A percentile compares a stretch with the other conserved stretches of the same genome.
These are phyloP conservation scores for Drosophila athabasca DNA, from an alignment of 1,140 invertebrate genomes.

Conservation along the genomic window DNA sequence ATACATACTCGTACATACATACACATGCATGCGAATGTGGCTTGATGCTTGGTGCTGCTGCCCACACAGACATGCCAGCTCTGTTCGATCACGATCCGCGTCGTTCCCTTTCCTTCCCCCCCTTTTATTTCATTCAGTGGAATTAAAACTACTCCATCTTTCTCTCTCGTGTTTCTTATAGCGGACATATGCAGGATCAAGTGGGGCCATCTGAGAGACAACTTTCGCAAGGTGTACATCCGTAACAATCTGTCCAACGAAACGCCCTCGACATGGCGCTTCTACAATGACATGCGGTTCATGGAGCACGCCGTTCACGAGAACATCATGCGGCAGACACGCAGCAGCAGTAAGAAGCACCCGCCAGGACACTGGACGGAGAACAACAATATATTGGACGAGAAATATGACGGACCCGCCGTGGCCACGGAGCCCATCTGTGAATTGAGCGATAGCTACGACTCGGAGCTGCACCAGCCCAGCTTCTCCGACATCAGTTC, in stretches of 20 bases:
- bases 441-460: conserved; percentile 70
- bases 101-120: too few species aligned
- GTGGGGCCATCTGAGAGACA: conserved; percentile 75
- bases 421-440: conserved; percentile 70
- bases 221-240: conserved; percentile 79
- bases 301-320: conserved; percentile 76
- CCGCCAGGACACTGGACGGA: conserved; percentile 57
- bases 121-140: not conserved
- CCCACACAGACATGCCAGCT: too few species aligned
- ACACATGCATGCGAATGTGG: too few species aligned
- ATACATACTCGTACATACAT: not conserved
- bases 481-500: conserved; percentile 75
- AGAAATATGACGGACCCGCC: conserved; percentile 47
- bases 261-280: conserved; percentile 74
- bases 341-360: conserved; percentile 55
- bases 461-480: conserved; percentile 69
- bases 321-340: conserved; percentile 71
- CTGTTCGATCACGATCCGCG: too few species aligned
- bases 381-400: conserved; percentile 58
- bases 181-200: conserved; percentile 76
- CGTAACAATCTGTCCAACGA: conserved; percentile 75
- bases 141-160: too few species aligned
- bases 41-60: too few species aligned
- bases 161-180: conserved; percentile 8
- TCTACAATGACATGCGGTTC: conserved; percentile 79